phyloP scores from a whole-genome alignment of 2,113 vertebrate species.

The Saguinus imperator region DNA sequence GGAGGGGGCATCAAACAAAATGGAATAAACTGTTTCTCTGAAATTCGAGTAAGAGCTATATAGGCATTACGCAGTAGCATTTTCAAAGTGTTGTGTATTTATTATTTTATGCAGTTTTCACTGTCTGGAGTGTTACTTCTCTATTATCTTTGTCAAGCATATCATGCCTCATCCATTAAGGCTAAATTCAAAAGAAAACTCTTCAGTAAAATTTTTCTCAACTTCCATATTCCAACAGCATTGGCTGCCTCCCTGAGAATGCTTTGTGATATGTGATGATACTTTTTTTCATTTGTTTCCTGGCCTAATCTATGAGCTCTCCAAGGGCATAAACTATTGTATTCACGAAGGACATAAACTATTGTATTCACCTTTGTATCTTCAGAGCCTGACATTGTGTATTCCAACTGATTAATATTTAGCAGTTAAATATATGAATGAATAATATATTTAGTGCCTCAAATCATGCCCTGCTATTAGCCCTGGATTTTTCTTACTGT shows the following conservation, averaged over 20 bases:
- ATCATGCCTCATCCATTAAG: background rate
- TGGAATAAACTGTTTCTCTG: background rate
- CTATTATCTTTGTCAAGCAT: background rate
- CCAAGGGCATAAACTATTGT: background rate
- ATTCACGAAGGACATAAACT: background rate
- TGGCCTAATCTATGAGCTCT: background rate
- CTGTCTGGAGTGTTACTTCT: background rate
- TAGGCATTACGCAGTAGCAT: background rate
- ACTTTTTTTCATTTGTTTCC: background rate
- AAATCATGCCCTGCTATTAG: background rate
- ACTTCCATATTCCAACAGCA: background rate
- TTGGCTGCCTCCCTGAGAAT: background rate
- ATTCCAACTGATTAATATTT: background rate
- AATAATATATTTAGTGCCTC: background rate
- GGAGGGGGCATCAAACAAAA: background rate
- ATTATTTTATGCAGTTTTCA: background rate
- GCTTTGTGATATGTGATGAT: background rate
- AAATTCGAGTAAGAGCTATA: background rate
- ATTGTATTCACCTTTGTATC: background rate
- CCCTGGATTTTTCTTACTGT: background rate
- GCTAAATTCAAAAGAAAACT: background rate
- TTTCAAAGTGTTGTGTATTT: background rate
- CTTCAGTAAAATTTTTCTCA: background rate
- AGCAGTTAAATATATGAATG: background rate
- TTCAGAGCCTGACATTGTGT: background rate